Conservation (phyloP, 2,888 invertebrate species). For the Pyrrhosoma nymphula region DNA sequence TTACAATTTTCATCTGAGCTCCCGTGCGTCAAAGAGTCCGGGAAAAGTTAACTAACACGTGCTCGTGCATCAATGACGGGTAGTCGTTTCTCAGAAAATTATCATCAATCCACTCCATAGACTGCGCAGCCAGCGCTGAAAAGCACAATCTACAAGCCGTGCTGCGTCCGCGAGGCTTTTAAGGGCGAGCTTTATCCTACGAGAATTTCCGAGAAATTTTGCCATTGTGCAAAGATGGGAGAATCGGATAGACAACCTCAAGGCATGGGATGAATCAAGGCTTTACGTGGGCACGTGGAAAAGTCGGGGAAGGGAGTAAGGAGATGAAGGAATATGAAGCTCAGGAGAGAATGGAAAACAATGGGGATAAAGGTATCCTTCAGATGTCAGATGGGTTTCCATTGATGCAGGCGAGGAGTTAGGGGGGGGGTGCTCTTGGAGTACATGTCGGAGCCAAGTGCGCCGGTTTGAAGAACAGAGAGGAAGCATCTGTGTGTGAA, state of each 20-base stretch:
- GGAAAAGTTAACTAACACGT: too few species aligned
- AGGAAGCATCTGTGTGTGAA: too few species aligned
- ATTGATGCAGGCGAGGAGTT: background rate
- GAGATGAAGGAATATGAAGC: too few species aligned
- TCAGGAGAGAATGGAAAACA: background rate
- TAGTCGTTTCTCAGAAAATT: too few species aligned
- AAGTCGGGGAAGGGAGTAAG: background rate
- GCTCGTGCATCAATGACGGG: too few species aligned
- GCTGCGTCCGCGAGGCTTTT: background rate
- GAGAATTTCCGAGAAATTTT: background rate
- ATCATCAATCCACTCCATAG: too few species aligned
- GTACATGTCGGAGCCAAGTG: background rate
- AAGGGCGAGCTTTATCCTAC: background rate
- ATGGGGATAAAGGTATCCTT: background rate
- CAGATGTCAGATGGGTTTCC: background rate
- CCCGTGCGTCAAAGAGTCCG: too few species aligned
- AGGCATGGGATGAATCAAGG: background rate
- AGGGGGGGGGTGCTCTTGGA: background rate
- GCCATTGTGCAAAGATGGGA: background rate
- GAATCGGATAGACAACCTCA: background rate
- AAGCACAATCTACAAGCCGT: too few species aligned
- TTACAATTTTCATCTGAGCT: too few species aligned
- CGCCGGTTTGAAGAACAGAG: background rate
- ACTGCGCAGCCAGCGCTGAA: too few species aligned
- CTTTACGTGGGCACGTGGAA: too few species aligned